A percentile compares a stretch with the other conserved stretches of the same genome.
phyloP scores from a whole-genome alignment of 2,113 vertebrate genomes.

The Aspidoscelis tigris region DNA sequence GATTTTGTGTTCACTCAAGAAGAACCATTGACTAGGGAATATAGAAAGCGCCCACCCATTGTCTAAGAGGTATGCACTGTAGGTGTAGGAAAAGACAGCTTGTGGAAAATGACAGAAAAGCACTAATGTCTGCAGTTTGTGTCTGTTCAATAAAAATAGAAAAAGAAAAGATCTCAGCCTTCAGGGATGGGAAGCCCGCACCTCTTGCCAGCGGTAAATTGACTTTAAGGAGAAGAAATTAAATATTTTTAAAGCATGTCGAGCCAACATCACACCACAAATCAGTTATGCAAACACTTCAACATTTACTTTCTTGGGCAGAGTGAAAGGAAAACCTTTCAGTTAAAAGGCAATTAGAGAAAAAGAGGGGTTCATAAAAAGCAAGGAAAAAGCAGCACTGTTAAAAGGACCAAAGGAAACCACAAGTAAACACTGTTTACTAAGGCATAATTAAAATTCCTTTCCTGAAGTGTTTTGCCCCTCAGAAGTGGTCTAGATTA shows the following conservation, averaged over 20 bases:
- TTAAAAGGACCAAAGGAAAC: background rate
- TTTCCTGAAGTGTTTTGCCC: no score
- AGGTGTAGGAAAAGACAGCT: background rate
- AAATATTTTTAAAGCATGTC: background rate
- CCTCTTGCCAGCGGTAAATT: accelerated
- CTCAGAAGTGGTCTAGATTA: no score
- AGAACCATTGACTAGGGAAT: background rate
- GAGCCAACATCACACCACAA: accelerated
- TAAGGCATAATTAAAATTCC: no score
- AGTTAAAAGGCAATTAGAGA: accelerated
- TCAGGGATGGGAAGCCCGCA: no score
- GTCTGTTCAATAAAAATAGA: background rate
- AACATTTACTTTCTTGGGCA: background rate
- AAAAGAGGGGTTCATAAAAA: background rate
- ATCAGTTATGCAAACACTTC: background rate
- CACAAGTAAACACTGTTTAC: background rate
- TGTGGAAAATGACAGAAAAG: background rate
- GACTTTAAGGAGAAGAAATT: background rate
- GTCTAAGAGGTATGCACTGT: background rate
- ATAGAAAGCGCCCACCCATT: background rate
- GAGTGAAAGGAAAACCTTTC: background rate
- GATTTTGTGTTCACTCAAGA: background rate
- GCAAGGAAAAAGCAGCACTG: no score
- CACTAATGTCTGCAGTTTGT: background rate
- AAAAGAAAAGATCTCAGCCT: background rate